Conservation (phyloP, 2,888 invertebrate species). For the Drosophila histrio region DNA sequence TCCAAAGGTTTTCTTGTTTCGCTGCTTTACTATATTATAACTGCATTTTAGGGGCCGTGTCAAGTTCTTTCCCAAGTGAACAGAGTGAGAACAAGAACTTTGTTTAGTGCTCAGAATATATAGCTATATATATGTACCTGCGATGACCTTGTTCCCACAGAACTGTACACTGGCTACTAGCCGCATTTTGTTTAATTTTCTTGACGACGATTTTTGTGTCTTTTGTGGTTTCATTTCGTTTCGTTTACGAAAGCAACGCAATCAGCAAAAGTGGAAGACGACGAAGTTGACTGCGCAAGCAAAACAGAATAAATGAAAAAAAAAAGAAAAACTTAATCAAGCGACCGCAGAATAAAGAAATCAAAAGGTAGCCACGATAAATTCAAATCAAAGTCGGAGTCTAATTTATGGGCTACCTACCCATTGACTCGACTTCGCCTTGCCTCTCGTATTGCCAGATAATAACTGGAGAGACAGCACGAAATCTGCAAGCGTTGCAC, state of each 20-base stretch:
- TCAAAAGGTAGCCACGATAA: slow-evolving; percentile 51
- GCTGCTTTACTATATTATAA: background rate
- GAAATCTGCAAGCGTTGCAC: slow-evolving; percentile 57
- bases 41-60: slow-evolving; percentile 29
- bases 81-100: slow-evolving; percentile 23
- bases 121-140: slow-evolving; percentile 4
- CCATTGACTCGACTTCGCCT: slow-evolving; percentile 9
- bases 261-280: slow-evolving; percentile 28
- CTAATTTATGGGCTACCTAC: slow-evolving; percentile 48
- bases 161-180: slow-evolving; percentile 41
- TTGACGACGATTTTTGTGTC: slow-evolving; percentile 40
- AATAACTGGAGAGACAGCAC: slow-evolving; percentile 15
- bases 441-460: slow-evolving; percentile 10
- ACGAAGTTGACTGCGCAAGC: slow-evolving; percentile 3
- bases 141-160: slow-evolving; percentile 64
- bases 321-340: slow-evolving; percentile 49
- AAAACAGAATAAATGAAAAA: slow-evolving; percentile 8
- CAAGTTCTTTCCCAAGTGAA: slow-evolving; percentile 28
- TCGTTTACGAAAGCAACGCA: slow-evolving; percentile 21
- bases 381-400: slow-evolving; percentile 55
- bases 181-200: slow-evolving; percentile 41
- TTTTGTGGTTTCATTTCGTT: slow-evolving; percentile 36
- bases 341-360: slow-evolving; percentile 48
- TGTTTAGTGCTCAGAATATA: slow-evolving; percentile 8
- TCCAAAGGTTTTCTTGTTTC: slow-evolving; percentile 30